Conservation (phyloP, 2,113 vertebrate genomes). For the Bufo gargarizans region DNA sequence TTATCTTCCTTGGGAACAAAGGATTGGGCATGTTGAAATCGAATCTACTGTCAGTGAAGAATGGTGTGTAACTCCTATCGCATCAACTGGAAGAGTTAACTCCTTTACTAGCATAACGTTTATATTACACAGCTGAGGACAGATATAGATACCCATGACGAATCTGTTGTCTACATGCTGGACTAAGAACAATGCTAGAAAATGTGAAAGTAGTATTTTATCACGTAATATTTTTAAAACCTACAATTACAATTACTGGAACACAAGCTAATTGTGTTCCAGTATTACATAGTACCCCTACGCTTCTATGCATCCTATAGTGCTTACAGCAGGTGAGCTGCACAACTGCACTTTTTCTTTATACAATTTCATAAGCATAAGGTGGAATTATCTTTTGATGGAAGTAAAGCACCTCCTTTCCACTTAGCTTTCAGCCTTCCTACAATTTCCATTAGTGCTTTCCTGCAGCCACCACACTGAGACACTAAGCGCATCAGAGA, state of each 20-base stretch:
- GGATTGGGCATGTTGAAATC: no score
- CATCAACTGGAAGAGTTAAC: no score
- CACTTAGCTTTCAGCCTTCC: neutral
- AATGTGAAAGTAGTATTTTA: neutral
- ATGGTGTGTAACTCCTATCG: no score
- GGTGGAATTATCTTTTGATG: neutral
- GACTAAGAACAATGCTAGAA: neutral
- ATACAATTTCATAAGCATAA: neutral
- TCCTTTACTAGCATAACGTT: no score
- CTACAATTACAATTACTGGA: neutral
- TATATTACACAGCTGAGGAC: no score
- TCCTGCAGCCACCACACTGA: neutral
- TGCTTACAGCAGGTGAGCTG: no score
- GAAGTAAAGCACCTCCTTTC: neutral
- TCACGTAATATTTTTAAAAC: neutral
- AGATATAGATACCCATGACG: neutral
- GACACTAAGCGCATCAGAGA: neutral
- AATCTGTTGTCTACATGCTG: neutral
- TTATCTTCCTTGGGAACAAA: no score
- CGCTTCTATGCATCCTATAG: no score
- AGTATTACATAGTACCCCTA: no score
- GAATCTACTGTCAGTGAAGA: no score
- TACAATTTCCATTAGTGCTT: neutral
- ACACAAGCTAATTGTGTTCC: no score
- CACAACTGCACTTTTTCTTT: no score